Percentiles rank a stretch among this genome's conserved stretches.
Conservation (phyloP, 2,113 vertebrate genomes). For the Passer domesticus region DNA sequence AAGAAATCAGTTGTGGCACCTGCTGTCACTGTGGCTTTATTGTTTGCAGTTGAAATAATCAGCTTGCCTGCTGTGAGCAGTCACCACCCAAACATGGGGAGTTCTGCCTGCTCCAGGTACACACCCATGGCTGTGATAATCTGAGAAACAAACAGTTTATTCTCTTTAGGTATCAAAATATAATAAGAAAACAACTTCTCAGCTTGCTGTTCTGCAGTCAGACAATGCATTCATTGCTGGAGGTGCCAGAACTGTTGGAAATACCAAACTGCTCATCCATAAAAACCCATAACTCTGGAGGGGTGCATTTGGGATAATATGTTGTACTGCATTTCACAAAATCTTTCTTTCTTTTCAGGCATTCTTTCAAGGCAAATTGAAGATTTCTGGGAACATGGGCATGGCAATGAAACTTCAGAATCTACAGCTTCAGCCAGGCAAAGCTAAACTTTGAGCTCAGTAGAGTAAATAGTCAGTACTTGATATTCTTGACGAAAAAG, state of each 20-base stretch:
- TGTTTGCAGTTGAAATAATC: not conserved
- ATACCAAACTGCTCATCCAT: not conserved
- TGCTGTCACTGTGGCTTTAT: not conserved
- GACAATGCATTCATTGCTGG: not conserved
- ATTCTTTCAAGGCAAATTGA: constrained; percentile 93
- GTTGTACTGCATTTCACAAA: not conserved
- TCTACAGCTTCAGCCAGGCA: constrained; percentile 84
- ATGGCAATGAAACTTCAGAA: constrained; percentile 95
- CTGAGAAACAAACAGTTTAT: not conserved
- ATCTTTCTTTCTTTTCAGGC: constrained; percentile 74
- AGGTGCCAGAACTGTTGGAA: not conserved
- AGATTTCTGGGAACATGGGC: constrained; percentile 90
- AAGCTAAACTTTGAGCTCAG: constrained; percentile 88
- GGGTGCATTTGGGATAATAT: not conserved
- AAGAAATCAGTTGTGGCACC: not conserved
- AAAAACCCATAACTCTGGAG: not conserved
- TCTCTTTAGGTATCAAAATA: not conserved
- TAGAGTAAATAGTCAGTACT: constrained; percentile 26
- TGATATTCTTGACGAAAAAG: constrained; percentile 17
- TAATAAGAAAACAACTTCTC: not conserved
- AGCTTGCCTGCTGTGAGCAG: not conserved
- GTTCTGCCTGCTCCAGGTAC: not conserved
- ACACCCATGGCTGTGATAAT: not conserved
- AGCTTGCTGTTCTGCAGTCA: not conserved
- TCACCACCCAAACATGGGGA: not conserved